Evolutionary conservation across 2,113 vertebrate species (phyloP).

Genomic region (Daubentonia madagascariensis): DNA sequence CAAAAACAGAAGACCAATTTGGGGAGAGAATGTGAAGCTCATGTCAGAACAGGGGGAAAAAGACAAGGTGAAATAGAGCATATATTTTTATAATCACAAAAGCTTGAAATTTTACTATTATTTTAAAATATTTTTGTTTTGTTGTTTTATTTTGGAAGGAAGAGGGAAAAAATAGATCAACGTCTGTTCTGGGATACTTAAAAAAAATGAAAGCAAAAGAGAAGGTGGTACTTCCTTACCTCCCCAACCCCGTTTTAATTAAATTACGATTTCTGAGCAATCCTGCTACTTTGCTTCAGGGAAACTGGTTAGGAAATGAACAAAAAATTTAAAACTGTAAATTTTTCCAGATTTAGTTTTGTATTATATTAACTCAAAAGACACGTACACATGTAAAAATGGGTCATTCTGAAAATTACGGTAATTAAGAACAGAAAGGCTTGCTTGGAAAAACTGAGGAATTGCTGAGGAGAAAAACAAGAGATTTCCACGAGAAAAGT

Average conservation of each 20-base stretch:
- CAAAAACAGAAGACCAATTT: neutral
- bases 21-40: neutral
- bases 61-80: neutral
- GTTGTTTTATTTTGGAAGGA: conserved; percentile 10
- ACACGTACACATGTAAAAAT: neutral
- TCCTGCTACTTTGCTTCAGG: neutral
- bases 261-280: conserved; percentile 20
- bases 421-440: neutral
- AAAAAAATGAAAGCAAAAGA: conserved; percentile 8
- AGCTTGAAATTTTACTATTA: neutral
- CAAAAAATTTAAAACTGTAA: conserved; percentile 18
- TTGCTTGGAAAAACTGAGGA: neutral
- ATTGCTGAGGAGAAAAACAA: neutral
- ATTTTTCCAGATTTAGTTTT: conserved; percentile 26
- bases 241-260: neutral
- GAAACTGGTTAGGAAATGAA: conserved; percentile 15
- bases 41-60: neutral
- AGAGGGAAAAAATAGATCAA: neutral
- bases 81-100: neutral
- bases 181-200: neutral
- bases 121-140: conserved; percentile 29
- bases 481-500: neutral
- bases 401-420: neutral
- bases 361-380: neutral
- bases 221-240: neutral